Conservation (phyloP, 2,888 invertebrate species). For the Rotaria socialis region DNA sequence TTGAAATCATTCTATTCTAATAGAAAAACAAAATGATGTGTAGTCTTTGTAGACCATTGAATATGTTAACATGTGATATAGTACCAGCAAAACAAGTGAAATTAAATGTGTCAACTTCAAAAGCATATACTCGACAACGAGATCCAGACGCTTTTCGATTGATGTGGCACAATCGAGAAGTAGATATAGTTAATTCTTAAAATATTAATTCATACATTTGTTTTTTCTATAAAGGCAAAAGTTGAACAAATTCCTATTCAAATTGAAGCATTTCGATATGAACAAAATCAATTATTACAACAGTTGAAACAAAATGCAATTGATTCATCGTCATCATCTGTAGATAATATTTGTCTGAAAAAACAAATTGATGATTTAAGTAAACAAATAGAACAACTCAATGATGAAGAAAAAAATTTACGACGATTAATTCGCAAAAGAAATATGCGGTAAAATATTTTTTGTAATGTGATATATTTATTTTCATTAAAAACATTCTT, state of each 20-base stretch:
- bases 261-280: neutral
- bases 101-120: neutral
- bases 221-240: neutral
- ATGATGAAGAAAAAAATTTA: conserved; percentile 8
- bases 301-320: neutral
- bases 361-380: conserved; percentile 4
- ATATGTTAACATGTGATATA: neutral
- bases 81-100: neutral
- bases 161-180: conserved; percentile 14
- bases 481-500: neutral
- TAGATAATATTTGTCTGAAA: neutral
- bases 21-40: neutral
- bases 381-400: neutral
- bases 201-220: neutral
- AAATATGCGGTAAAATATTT: neutral
- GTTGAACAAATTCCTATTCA: conserved; percentile 10
- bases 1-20: neutral
- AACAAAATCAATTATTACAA: conserved; percentile 9
- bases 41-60: neutral
- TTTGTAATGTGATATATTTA: neutral
- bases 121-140: neutral
- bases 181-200: neutral
- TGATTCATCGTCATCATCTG: neutral
- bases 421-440: conserved; percentile 2
- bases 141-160: neutral